Base-by-base conservation (phyloP, 2,113 vertebrate species). In the Lutjanus erythropterus region DNA sequence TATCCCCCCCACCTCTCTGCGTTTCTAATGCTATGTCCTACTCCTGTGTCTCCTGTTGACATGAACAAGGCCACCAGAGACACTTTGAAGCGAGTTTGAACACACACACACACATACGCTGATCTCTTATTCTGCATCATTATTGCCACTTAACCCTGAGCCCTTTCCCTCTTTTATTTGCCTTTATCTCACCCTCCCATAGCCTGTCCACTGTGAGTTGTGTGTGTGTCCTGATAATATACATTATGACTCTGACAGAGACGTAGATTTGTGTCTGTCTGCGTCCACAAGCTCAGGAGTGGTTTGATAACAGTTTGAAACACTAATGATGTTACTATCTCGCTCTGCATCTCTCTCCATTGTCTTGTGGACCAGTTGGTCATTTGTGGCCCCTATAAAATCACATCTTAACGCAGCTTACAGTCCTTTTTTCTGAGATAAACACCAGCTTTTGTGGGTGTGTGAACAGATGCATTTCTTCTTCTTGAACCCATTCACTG, bases 111-210 rank as follows among this genome's bases (percentile, higher is more conserved):
- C 70, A 83, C 83, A 72, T 79, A 74, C 78, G 75, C 76, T 47
- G 27, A 75, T 78, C 60, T 86, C 88, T 88, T 89, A 90, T 90
- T 90, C 88, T 64, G 73, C 71, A 87, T 90, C 88, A 86, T 92
- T 91, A 92, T 90, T 89, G 81, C 88, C 90, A 92, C 91, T 94
- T 93, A 92, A 91, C 91, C 91, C 82, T 16, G 12, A 76, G 82
- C 76, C 88, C 83, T 69, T 50, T 73, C 65, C 69, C 82, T 76
- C 88, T 92, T 92, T 90, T 75, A 86, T 93, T 88, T 91, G 74
- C 82, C 80, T 84, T 89, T 88, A 92, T 95, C 93, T 92, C 82
- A 66, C 49, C 69, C 81, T 67, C 65, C 70, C 78, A 65, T 41
- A 72, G 78, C 41, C 46, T 47, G 37, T 66, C 73, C 78, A 23